Evolutionary conservation across 2,113 vertebrate species (phyloP), one percentile per base, ranked within the genome.

Genomic region (Urocynchramus pylzowi): DNA sequence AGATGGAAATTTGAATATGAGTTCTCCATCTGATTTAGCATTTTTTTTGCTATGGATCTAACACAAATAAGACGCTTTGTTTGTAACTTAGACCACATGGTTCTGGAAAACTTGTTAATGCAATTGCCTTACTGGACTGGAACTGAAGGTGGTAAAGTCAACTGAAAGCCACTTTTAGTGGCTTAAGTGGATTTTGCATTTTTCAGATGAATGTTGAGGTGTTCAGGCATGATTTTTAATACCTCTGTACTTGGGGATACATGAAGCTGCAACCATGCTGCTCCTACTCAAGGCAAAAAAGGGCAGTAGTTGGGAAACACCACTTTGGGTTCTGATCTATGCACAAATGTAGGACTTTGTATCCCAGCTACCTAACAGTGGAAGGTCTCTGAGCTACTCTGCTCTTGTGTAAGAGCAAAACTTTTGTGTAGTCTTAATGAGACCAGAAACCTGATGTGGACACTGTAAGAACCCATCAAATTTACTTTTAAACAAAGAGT

Each of bases 191-290:
- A 69, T 39, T 76, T 63, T 31, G 8, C 26, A 26, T 41, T 56
- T 85, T 31, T 39, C 49, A 69, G 28, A 33, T 76, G 33, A 54
- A n/a, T 23, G 4, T 31, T 69, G 50, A 83, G 14, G 15, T 11
- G 5, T n/a, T 49, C 45, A 50, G 35, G 21, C 19, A 49, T 16
- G 54, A 37, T 73, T 83, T 80, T 64, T 56, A 52, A 22, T 59
- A 52, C 2, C 4, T 42, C 21, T 68, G 0, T 44, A 21, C 5
- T 2, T 64, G 27, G 9, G 16, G 13, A 65, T 60, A 18, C 5
- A 3, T 13, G 61, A 52, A 64, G 9, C 39, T 80, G n/a, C 13
- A 80, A 27, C 13, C 7, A 56, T 20, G 14, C 6, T 84, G 37
- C 26, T 68, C 9, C 17, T 56, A 4, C 6, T 44, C 44, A 31